Conservation (phyloP, 2,113 vertebrate genomes). For the Lates calcarifer region DNA sequence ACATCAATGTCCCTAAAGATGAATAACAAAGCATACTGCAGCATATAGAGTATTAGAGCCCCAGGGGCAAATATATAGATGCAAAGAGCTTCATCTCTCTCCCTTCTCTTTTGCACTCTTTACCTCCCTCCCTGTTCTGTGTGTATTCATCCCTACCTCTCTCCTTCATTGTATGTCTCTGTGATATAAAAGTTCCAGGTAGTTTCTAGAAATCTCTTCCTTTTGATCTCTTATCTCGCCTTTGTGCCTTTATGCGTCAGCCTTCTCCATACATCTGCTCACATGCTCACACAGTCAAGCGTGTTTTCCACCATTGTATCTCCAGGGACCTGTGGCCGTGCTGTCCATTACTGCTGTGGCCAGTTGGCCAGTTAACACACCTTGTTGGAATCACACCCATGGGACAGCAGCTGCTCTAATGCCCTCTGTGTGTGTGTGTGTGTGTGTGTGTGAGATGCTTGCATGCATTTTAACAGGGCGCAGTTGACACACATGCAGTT, state of each 20-base stretch:
- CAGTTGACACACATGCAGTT: conserved; percentile 42
- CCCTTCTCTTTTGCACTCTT: conserved; percentile 14
- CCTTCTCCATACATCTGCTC: neutral
- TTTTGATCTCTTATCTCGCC: conserved; percentile 29
- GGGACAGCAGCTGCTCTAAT: conserved; percentile 24
- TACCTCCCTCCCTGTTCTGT: neutral
- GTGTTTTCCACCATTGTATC: neutral
- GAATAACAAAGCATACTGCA: conserved; percentile 71
- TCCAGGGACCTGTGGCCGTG: neutral
- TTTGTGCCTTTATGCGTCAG: neutral
- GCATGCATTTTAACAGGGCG: conserved; percentile 32
- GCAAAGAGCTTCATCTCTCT: conserved; percentile 49
- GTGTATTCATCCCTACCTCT: conserved; percentile 10
- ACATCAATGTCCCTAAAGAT: conserved; percentile 71
- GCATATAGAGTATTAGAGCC: conserved; percentile 66
- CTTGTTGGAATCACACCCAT: conserved; percentile 2
- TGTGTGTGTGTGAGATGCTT: conserved; percentile 24
- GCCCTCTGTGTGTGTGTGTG: neutral
- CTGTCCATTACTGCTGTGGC: conserved; percentile 6
- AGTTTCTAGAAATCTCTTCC: conserved; percentile 25
- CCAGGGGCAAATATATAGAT: conserved; percentile 62
- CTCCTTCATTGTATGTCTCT: neutral
- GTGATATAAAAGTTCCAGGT: conserved; percentile 13
- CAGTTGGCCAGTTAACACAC: conserved; percentile 28
- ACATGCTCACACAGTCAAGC: neutral